Evolutionary conservation across 1,140 invertebrate genomes (phyloP).

Genomic region (Lordiphosa mommai): DNA sequence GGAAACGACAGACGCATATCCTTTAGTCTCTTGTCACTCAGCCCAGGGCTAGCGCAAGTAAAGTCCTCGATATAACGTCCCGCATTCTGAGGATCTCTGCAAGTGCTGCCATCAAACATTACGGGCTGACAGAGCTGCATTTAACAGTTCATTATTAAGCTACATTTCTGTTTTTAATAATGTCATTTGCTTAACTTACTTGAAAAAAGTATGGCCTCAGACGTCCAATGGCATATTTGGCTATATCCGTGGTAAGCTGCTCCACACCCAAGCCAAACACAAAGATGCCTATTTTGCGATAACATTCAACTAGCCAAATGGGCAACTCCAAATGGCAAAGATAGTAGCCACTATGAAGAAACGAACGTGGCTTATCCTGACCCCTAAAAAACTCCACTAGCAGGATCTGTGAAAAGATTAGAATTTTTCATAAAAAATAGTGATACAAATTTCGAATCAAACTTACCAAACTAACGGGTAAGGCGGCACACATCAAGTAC

Average conservation of each 20-base stretch:
- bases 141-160: not conserved
- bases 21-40: conserved; percentile 82
- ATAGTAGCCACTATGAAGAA: conserved; percentile 49
- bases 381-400: conserved; percentile 64
- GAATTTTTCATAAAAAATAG: too few relatives aligned
- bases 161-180: not conserved
- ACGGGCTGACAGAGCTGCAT: conserved; percentile 84
- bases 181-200: conserved; percentile 69
- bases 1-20: conserved; percentile 90
- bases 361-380: conserved; percentile 33
- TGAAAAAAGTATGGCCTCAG: conserved; percentile 94
- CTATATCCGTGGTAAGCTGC: conserved; percentile 92
- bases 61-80: conserved; percentile 85
- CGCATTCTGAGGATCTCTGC: conserved; percentile 81
- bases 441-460: not conserved
- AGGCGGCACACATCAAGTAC: conserved; percentile 86
- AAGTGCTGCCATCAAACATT: conserved; percentile 80
- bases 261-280: conserved; percentile 90
- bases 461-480: conserved; percentile 88
- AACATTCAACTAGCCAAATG: conserved; percentile 85
- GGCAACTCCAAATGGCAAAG: conserved; percentile 83
- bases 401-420: conserved; percentile 43
- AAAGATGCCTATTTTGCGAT: conserved; percentile 88
- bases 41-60: conserved; percentile 82
- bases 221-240: conserved; percentile 94